Evolutionary conservation across 2,113 vertebrate species (phyloP).

Genomic region (Chitala chitala): DNA sequence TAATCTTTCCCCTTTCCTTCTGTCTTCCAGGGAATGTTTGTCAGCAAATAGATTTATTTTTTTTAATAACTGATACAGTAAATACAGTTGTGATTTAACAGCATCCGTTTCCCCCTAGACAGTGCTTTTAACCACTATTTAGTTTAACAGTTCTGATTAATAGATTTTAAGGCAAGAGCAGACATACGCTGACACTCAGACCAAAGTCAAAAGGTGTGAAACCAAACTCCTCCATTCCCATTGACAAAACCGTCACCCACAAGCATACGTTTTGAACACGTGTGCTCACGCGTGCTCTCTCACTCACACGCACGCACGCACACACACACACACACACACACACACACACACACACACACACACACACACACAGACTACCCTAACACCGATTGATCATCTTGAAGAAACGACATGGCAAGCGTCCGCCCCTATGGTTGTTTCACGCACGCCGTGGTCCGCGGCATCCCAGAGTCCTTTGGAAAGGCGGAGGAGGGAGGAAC

Average conservation of each 20-base stretch:
- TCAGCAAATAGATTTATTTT: background rate
- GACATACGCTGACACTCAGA: no score
- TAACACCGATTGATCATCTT: background rate
- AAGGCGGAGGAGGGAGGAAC: constrained; percentile 33
- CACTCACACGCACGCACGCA: no score
- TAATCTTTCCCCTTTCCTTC: background rate
- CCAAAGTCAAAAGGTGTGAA: no score
- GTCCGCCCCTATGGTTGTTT: constrained; percentile 68
- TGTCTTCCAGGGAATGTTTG: background rate
- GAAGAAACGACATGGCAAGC: constrained; percentile 51
- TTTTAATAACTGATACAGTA: background rate
- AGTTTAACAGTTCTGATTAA: no score
- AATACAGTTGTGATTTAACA: background rate
- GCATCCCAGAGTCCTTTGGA: constrained; percentile 71
- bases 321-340: no score
- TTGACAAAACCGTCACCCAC: no score
- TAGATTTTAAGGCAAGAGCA: no score
- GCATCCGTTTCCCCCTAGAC: no score
- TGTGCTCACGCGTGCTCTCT: no score
- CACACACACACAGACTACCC: background rate
- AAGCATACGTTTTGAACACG: no score
- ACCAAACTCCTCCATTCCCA: no score
- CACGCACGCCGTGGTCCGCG: constrained; percentile 80
- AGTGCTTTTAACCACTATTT: no score
- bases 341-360: background rate